Conservation (phyloP, 2,113 vertebrate species). For the Heptranchias perlo region DNA sequence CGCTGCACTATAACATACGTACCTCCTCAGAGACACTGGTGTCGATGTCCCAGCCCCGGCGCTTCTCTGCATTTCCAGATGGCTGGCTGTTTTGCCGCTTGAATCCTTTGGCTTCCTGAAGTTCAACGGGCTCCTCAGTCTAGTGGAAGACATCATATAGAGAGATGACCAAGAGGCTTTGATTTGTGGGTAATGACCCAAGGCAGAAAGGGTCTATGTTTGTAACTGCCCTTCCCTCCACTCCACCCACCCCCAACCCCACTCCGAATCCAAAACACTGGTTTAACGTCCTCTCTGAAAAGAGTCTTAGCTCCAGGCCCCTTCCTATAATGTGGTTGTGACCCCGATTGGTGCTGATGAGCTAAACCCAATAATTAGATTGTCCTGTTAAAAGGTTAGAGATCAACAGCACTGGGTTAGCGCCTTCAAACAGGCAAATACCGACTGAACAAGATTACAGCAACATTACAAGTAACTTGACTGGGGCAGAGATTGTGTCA, state of each 20-base stretch:
- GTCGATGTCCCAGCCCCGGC: conserved; percentile 43
- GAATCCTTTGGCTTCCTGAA: conserved; percentile 43
- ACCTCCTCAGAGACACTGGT: conserved; percentile 56
- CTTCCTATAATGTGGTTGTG: too few relatives aligned
- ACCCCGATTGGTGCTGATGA: not conserved
- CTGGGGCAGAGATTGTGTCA: not conserved
- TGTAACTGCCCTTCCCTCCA: not conserved
- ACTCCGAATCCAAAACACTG: not conserved
- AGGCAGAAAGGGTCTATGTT: not conserved
- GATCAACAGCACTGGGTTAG: not conserved
- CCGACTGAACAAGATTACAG: not conserved
- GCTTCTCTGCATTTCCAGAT: conserved; percentile 49
- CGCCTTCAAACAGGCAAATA: not conserved
- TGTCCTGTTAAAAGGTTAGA: conserved; percentile 17
- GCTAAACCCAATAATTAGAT: not conserved
- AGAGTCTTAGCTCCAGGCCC: not conserved
- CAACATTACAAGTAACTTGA: not conserved
- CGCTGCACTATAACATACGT: conserved; percentile 30
- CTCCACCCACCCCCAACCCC: not conserved
- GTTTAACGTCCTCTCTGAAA: not conserved
- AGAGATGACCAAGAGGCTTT: not conserved
- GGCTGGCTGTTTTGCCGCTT: conserved; percentile 47
- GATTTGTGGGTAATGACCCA: not conserved
- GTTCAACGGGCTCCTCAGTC: not conserved
- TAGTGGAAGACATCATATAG: not conserved